A percentile compares a stretch with the other conserved stretches of the same genome.
These are phyloP conservation scores for Indicator maculatus DNA, from an alignment of 2,113 vertebrate species.

Conservation along the genomic window DNA sequence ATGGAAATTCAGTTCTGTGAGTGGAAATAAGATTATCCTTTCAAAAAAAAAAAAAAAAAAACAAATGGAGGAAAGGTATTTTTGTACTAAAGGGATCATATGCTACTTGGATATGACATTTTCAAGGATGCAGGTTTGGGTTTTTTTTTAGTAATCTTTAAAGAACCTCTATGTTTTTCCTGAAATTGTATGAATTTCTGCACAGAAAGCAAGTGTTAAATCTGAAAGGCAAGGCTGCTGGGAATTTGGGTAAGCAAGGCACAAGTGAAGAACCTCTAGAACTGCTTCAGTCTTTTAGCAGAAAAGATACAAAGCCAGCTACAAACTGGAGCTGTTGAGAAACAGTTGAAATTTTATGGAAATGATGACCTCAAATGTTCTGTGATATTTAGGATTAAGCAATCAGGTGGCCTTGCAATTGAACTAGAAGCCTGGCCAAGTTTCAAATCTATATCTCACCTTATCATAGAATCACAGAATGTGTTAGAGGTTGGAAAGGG, in stretches of 20 bases:
- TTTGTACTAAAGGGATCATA: neutral
- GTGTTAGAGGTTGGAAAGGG: no score
- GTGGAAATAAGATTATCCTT: neutral
- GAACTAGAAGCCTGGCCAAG: neutral
- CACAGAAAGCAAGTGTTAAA: neutral
- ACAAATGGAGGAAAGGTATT: neutral
- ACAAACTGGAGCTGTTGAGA: neutral
- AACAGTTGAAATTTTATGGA: neutral
- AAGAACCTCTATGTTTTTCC: neutral
- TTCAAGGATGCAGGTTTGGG: neutral
- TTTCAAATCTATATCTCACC: neutral
- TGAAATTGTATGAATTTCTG: neutral
- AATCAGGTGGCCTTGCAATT: neutral
- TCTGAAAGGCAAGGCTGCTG: neutral
- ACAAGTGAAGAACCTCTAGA: neutral
- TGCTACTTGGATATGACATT: neutral
- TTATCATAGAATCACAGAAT: neutral
- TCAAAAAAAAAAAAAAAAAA: neutral
- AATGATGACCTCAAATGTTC: neutral
- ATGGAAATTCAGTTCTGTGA: neutral
- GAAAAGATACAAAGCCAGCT: neutral
- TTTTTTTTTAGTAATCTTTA: neutral
- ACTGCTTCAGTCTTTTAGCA: neutral
- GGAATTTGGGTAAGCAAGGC: neutral
- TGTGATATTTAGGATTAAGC: neutral